Evolutionary conservation across 2,797 vertebrate species (phyloP).

Genomic region (Botia kubotai): DNA sequence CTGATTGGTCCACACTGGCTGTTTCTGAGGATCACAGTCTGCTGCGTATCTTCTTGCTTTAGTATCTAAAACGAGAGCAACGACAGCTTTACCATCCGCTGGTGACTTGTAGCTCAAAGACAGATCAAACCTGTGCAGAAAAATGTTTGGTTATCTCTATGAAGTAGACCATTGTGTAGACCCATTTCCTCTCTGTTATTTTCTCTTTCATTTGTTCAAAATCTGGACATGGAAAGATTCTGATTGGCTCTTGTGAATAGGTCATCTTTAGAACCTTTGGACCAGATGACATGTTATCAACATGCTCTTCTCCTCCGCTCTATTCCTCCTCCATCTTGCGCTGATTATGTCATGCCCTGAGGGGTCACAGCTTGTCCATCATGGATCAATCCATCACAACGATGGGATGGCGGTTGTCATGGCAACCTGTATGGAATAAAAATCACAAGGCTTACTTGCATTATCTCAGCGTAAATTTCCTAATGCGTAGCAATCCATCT

Average conservation of each 20-base stretch:
- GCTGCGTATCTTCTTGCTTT: not conserved
- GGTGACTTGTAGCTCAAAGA: not conserved
- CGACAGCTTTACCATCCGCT: not conserved
- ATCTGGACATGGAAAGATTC: not conserved
- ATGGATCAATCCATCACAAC: slow-evolving; percentile 54
- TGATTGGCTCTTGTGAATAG: slow-evolving; percentile 27
- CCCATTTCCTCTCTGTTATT: slow-evolving; percentile 8
- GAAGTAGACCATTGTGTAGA: not conserved
- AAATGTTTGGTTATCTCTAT: slow-evolving; percentile 8
- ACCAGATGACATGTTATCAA: slow-evolving; percentile 29
- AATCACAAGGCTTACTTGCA: slow-evolving; percentile 33
- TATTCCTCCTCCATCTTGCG: slow-evolving; percentile 21
- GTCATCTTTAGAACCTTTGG: not conserved
- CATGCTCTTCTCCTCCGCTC: slow-evolving; percentile 10
- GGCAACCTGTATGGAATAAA: slow-evolving; percentile 39
- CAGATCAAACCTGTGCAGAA: not conserved
- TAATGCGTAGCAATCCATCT: slow-evolving; percentile 11
- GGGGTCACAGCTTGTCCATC: slow-evolving; percentile 57
- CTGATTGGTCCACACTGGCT: not conserved
- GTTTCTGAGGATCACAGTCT: slow-evolving; percentile 17
- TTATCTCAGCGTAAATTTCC: slow-evolving; percentile 1
- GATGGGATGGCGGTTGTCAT: slow-evolving; percentile 53
- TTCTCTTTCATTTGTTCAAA: not conserved
- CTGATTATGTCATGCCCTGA: slow-evolving; percentile 51
- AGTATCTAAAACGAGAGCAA: not conserved